Evolutionary conservation across 53 echinoderm and acorn worm species (phyloP), one percentile per base, ranked within the genome.

Genomic region (Actinopyga echinites): DNA sequence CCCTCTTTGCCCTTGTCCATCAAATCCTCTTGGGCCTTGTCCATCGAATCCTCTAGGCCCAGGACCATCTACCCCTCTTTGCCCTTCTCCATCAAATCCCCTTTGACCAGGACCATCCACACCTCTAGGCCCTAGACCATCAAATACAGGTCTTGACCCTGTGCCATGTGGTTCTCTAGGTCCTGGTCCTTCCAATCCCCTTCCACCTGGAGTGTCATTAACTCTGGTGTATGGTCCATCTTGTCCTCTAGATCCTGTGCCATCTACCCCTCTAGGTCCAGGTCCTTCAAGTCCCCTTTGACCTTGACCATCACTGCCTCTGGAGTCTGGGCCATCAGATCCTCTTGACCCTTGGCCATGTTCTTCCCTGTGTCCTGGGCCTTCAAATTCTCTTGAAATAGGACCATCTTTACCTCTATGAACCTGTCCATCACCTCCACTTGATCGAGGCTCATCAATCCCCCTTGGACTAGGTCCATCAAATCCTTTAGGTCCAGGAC

Each of bases 251-350:
- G 36, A 19, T 33, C 79, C 59, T 26, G 59, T 34, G 38, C 83
- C 83, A 68, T 54, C 83, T 43, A 83, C 24, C 22, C 57, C 73
- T 36, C 77, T 40, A 64, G 83, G 69, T 43, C 90, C 82, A 31
- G 74, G 26, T 2, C 73, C 83, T 38, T 74, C 59, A 20, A 57
- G 57, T 52, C 37, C 87, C 15, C 80, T 82, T 74, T 67, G 34
- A 20, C 67, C 86, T 35, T 6, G 8, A 9, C 52, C 74, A 37
- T 30, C 71, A 57, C 1, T 19, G 15, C 71, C 73, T 69, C 54
- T 57, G 54, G 84, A 69, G 8, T 69, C 74, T 43, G 22, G 22
- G 4, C 75, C 55, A 53, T 30, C 75, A 49, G 13, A 42, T 33
- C 23, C 82, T 17, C 52, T 35, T 3, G 44, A 63, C 15, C 37